These are phyloP conservation scores for Epinotia ramella DNA, from an alignment of 2,888 invertebrate species.

Conservation along the genomic window DNA sequence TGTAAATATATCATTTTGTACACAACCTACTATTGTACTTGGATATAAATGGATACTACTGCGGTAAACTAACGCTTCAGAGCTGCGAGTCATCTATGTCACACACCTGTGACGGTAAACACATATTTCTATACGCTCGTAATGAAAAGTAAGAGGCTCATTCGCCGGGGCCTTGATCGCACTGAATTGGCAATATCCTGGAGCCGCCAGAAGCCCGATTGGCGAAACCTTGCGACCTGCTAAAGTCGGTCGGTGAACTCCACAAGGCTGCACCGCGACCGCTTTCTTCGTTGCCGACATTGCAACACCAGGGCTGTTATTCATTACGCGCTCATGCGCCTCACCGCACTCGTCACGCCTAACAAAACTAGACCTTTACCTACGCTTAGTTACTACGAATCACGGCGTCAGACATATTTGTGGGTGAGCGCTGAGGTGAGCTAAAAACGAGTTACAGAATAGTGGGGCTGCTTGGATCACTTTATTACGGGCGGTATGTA, in stretches of 20 bases:
- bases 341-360: too few species aligned
- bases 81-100: not conserved
- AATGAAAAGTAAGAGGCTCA: conserved; percentile 79
- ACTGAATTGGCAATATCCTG: conserved; percentile 84
- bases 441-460: too few species aligned
- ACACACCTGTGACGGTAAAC: conserved; percentile 25
- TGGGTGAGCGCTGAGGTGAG: too few species aligned
- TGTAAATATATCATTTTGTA: too few species aligned
- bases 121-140: conserved; percentile 60
- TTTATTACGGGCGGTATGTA: conserved; percentile 58
- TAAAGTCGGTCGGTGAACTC: conserved; percentile 84
- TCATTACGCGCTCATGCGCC: too few species aligned
- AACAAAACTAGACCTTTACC: too few species aligned
- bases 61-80: not conserved
- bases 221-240: conserved; percentile 85
- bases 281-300: conserved; percentile 84
- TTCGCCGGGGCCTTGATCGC: conserved; percentile 77
- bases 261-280: conserved; percentile 76
- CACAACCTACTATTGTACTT: not conserved
- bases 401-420: too few species aligned
- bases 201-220: conserved; percentile 82
- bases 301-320: conserved; percentile 68
- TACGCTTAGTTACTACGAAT: too few species aligned
- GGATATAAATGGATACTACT: not conserved
- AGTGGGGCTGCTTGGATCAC: conserved; percentile 65